phyloP scores from a whole-genome alignment of 2,888 invertebrate genomes.

The Drosophila fungiperda region DNA sequence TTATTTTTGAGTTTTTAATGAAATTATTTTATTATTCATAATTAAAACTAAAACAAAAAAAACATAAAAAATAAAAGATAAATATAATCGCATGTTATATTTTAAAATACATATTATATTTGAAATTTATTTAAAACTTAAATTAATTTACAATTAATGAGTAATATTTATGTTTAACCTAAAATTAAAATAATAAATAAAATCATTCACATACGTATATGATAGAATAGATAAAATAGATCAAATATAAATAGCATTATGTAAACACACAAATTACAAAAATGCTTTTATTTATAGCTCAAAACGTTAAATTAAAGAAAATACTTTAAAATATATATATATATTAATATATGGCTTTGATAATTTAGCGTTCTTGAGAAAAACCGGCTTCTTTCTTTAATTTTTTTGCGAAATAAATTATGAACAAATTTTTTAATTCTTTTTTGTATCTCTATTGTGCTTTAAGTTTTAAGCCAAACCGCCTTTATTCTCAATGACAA shows the following conservation, averaged over 20 bases:
- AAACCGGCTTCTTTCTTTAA: background rate
- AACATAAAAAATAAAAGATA: no score
- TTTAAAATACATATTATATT: no score
- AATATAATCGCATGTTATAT: no score
- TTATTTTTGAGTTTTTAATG: background rate
- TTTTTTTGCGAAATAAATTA: background rate
- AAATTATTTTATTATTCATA: background rate
- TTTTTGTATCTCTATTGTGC: background rate
- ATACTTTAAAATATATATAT: background rate
- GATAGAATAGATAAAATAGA: no score
- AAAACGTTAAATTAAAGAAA: background rate
- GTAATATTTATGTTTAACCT: no score
- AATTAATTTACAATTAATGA: no score
- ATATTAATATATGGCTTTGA: background rate
- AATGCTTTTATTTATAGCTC: no score
- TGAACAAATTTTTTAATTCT: constrained; percentile 9
- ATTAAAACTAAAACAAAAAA: background rate
- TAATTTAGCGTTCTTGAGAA: background rate
- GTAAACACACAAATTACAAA: no score
- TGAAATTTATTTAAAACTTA: no score
- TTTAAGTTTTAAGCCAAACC: background rate
- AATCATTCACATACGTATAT: no score
- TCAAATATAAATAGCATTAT: no score
- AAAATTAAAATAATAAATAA: no score
- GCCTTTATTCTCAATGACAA: constrained; percentile 1